A percentile compares a stretch with the other conserved stretches of the same genome.
Conservation (phyloP, 2,888 invertebrate species). For the Leptodirus hochenwartii region DNA sequence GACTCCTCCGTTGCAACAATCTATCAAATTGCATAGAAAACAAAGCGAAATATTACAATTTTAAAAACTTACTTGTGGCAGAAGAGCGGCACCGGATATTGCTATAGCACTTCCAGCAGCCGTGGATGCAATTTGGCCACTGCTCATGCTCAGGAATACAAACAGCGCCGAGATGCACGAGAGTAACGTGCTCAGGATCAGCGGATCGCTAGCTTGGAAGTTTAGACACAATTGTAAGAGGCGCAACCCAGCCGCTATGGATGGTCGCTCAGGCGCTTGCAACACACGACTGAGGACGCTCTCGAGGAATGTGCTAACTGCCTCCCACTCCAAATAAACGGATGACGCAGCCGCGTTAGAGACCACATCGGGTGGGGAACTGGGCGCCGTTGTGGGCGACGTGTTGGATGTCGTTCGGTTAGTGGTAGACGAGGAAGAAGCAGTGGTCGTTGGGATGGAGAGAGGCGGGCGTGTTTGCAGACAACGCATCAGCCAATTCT, state of each 20-base stretch:
- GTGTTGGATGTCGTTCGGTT: no score
- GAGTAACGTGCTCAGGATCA: conserved; percentile 65
- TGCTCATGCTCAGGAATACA: conserved; percentile 76
- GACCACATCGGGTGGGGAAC: no score
- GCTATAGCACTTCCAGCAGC: conserved; percentile 34
- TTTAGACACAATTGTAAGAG: conserved; percentile 63
- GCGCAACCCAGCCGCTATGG: conserved; percentile 53
- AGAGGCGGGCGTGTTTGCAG: no score
- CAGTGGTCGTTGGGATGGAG: conserved; percentile 23
- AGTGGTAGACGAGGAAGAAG: conserved; percentile 32
- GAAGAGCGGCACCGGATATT: conserved; percentile 43
- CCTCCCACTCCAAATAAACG: conserved; percentile 72
- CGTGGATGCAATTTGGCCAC: conserved; percentile 48
- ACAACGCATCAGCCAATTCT: conserved; percentile 62
- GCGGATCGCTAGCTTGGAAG: conserved; percentile 58
- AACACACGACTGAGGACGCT: conserved; percentile 66
- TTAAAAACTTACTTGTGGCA: conserved; percentile 74
- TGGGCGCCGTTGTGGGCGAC: no score
- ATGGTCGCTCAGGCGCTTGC: conserved; percentile 53
- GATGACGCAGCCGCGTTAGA: no score
- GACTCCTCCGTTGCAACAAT: no score
- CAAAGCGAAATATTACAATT: background rate
- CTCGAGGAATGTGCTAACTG: conserved; percentile 57
- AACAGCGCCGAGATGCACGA: conserved; percentile 85
- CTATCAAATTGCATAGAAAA: background rate